Evolutionary conservation across 2,888 invertebrate species (phyloP).

Genomic region (Apamea monoglypha): DNA sequence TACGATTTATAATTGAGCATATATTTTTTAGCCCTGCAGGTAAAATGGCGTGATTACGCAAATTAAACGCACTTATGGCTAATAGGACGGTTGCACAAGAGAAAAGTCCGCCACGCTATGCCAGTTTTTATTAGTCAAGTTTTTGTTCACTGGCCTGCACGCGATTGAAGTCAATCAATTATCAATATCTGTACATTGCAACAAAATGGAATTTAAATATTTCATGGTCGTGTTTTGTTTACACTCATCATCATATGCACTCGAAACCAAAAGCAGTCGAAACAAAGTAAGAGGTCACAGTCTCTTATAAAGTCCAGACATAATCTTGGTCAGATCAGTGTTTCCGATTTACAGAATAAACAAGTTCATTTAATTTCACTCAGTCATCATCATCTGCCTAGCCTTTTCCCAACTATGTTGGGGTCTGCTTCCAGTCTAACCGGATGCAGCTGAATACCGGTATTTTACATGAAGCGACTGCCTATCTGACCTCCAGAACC

Average conservation of each 20-base stretch:
- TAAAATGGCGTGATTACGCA: conserved; percentile 51
- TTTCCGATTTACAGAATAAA: too few relatives aligned
- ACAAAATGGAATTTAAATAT: conserved; percentile 15
- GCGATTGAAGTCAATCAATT: conserved; percentile 52
- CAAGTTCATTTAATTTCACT: too few relatives aligned
- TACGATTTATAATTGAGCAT: conserved; percentile 15
- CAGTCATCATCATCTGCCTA: too few relatives aligned
- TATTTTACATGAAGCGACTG: too few relatives aligned
- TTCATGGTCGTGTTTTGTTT: background rate
- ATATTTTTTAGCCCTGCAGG: conserved; percentile 30
- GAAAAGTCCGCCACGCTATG: conserved; percentile 28
- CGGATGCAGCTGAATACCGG: too few relatives aligned
- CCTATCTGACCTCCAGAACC: too few relatives aligned
- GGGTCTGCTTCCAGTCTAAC: too few relatives aligned
- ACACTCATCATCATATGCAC: background rate
- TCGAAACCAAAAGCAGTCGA: too few relatives aligned
- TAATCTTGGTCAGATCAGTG: too few relatives aligned
- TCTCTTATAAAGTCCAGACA: too few relatives aligned
- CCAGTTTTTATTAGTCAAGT: conserved; percentile 42
- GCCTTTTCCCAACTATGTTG: too few relatives aligned
- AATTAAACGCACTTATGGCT: conserved; percentile 49
- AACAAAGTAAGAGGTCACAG: too few relatives aligned
- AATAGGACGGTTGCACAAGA: conserved; percentile 53
- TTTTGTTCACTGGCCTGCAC: conserved; percentile 50
- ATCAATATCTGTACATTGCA: conserved; percentile 26